Base-by-base conservation (phyloP, 1,140 invertebrate genomes). In the Halictus rubicundus region DNA sequence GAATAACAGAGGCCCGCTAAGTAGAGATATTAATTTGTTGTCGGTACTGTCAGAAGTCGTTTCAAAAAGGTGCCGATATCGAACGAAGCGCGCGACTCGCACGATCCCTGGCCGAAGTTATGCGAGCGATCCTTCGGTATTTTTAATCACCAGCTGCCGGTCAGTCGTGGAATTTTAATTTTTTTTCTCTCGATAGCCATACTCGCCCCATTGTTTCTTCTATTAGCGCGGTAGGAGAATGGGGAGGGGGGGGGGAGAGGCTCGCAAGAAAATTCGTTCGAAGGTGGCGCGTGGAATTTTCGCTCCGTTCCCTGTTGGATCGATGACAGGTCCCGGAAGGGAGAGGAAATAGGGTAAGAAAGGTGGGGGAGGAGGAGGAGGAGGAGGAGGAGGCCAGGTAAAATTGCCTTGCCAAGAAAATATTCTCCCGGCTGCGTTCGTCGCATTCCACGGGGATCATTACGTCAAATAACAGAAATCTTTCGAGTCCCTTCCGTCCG, bases 381-480 rank as follows among this genome's bases (percentile, higher is more conserved):
- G 37, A 9, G n/a, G 39, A 37, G 46, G n/a, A 12, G n/a, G 37
- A 57, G 63, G 54, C 16, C 70, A 83, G 84, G 71, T 73, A 84
- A 78, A 78, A 77, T 77, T 77, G 82, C 60, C 59, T 70, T 59
- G 60, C 25, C 63, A 73, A 73, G 84, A 83, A 82, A 86, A 87
- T 81, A 87, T 83, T 71, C 78, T 49, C 66, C 66, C 60, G 68
- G 75, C 60, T 52, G 71, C 77, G 66, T 73, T 78, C 66, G 63
- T 81, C 85, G 76, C 86, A 87, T 87, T 87, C 85, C 85, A 37
- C 64, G 54, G 80, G 82, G 86, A 87, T 87, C 86, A 87, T 87
- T 87, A 87, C 82, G 68, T 87, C 86, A 78, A 87, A 87, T 86
- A 87, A 87, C 86, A 87, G 85, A 86, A 83, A 86, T 87, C 86